phyloP scores from a whole-genome alignment of 2,113 vertebrate species.

The Oryzias celebensis region DNA sequence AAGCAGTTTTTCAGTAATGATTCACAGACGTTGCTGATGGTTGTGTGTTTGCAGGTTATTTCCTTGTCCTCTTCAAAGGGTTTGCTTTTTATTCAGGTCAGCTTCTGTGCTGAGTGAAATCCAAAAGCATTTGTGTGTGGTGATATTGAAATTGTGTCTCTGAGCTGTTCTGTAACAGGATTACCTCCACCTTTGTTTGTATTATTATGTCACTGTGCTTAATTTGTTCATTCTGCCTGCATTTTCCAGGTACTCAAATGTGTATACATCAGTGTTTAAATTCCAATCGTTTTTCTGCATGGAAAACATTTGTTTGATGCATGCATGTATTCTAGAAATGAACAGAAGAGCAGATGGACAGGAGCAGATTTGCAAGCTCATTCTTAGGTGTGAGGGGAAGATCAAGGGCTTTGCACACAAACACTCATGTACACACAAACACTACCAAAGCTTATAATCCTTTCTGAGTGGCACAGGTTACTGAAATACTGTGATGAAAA shows the following conservation, averaged over 20 bases:
- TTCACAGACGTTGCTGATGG: constrained; percentile 31
- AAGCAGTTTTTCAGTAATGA: constrained; percentile 54
- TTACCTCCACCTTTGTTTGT: constrained; percentile 32
- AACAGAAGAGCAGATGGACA: constrained; percentile 43
- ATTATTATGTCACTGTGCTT: constrained; percentile 34
- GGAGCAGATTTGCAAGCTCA: constrained; percentile 44
- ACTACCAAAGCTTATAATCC: constrained; percentile 32
- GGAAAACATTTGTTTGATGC: neutral
- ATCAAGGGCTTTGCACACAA: constrained; percentile 42
- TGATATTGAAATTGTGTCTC: neutral
- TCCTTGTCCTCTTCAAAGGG: constrained; percentile 18
- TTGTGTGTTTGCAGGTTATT: constrained; percentile 26
- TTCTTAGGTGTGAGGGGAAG: constrained; percentile 49
- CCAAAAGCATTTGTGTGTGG: constrained; percentile 14
- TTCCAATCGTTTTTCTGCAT: constrained; percentile 3
- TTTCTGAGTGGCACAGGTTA: constrained; percentile 32
- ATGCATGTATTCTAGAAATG: constrained; percentile 3
- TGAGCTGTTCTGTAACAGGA: constrained; percentile 16
- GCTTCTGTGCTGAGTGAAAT: constrained; percentile 24
- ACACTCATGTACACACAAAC: constrained; percentile 15
- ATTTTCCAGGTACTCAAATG: neutral
- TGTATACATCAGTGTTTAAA: neutral
- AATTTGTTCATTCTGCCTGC: constrained; percentile 15
- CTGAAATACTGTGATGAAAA: constrained; percentile 19
- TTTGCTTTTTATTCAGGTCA: constrained; percentile 28